Evolutionary conservation across 2,888 invertebrate genomes (phyloP).

Genomic region (Heliconius ethilla): DNA sequence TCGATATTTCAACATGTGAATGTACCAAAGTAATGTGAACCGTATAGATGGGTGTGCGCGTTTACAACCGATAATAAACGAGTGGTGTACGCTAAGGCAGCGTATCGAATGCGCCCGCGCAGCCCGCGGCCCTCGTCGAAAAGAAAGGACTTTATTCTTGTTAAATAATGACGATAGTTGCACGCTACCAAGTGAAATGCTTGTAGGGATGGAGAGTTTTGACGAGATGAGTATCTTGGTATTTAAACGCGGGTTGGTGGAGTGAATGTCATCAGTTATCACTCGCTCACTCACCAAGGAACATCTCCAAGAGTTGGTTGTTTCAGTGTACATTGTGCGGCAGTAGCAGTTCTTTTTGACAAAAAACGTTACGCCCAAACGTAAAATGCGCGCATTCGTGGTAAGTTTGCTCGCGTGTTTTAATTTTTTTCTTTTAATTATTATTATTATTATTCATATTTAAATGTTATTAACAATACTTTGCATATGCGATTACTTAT

Average conservation of each 20-base stretch:
- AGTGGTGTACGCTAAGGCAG: slow-evolving; percentile 65
- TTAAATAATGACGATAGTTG: slow-evolving; percentile 80
- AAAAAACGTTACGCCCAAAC: slow-evolving; percentile 57
- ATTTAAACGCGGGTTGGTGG: slow-evolving; percentile 79
- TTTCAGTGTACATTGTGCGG: slow-evolving; percentile 53
- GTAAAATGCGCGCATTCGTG: slow-evolving; percentile 78
- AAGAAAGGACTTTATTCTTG: slow-evolving; percentile 78
- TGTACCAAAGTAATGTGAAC: slow-evolving; percentile 51
- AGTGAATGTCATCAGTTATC: slow-evolving; percentile 81
- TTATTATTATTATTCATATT: slow-evolving; percentile 18
- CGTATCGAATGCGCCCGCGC: slow-evolving; percentile 68
- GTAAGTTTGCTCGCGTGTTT: slow-evolving; percentile 69
- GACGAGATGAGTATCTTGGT: slow-evolving; percentile 79
- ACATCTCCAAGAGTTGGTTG: slow-evolving; percentile 71
- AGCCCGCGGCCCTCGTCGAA: slow-evolving; percentile 67
- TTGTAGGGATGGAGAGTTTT: slow-evolving; percentile 79
- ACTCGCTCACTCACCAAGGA: slow-evolving; percentile 70
- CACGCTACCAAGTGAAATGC: slow-evolving; percentile 77
- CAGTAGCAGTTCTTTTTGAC: slow-evolving; percentile 55
- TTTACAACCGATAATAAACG: slow-evolving; percentile 54
- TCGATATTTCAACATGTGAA: slow-evolving; percentile 45
- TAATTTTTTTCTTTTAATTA: slow-evolving; percentile 9
- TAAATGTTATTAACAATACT: slow-evolving; percentile 50
- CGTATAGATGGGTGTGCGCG: slow-evolving; percentile 48
- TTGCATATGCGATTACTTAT: slow-evolving; percentile 63